A percentile compares a stretch with the other conserved stretches of the same genome.
Evolutionary conservation across 92 coral and sea anemone species (phyloP).

Genomic region (Phenganax subtilis): DNA sequence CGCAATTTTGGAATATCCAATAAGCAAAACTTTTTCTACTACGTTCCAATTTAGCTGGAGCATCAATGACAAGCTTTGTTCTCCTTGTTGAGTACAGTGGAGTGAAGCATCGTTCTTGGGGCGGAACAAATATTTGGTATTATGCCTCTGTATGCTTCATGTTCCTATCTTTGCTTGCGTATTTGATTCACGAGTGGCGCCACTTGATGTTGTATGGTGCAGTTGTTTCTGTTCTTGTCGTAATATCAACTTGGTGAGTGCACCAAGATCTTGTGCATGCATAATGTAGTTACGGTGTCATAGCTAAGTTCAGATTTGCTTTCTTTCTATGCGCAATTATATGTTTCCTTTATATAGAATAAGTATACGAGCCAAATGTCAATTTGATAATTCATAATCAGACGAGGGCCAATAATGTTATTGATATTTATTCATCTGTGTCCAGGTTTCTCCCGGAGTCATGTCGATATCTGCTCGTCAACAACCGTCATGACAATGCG

Average conservation of each 20-base stretch:
- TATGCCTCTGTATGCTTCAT: neutral
- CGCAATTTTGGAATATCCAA: too few species aligned
- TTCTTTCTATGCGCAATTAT: neutral
- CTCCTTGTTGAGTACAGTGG: slow-evolving; percentile 5
- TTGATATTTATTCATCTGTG: too few species aligned
- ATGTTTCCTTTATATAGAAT: neutral
- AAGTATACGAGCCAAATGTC: neutral
- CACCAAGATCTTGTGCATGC: neutral
- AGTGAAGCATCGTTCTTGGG: neutral
- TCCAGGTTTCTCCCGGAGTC: neutral
- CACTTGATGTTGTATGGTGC: neutral
- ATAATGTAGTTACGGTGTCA: neutral
- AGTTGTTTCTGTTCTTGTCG: neutral
- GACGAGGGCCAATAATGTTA: too few species aligned
- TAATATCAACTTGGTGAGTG: neutral
- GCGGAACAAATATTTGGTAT: neutral
- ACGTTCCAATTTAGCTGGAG: neutral
- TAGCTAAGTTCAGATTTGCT: neutral
- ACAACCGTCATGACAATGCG: neutral
- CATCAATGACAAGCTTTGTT: neutral
- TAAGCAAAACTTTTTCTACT: too few species aligned
- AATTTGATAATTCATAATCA: too few species aligned
- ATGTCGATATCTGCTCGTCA: neutral
- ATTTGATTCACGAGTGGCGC: neutral
- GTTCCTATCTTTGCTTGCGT: neutral